Evolutionary conservation across 1,140 invertebrate genomes (phyloP).

Genomic region (Daktulosphaira vitifoliae): DNA sequence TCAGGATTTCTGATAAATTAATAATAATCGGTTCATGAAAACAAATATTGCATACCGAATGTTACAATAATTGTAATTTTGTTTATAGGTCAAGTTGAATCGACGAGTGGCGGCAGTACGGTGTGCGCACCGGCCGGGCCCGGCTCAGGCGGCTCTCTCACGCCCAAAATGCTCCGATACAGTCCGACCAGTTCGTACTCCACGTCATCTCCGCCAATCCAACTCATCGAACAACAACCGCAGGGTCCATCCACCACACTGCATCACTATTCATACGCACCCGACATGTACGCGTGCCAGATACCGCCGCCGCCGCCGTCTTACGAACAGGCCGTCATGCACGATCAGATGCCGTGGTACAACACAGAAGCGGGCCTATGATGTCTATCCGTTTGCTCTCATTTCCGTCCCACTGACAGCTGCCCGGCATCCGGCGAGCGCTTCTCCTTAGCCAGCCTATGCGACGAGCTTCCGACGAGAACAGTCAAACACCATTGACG

Average conservation of each 20-base stretch:
- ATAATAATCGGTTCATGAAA: too few species aligned
- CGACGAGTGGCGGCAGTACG: background rate
- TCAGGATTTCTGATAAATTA: too few species aligned
- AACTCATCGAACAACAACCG: conserved; percentile 1
- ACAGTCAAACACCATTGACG: too few species aligned
- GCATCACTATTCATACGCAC: conserved; percentile 1
- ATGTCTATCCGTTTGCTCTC: too few species aligned
- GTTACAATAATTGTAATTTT: too few species aligned
- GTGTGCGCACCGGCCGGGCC: background rate
- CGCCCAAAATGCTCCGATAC: background rate
- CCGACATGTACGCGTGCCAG: background rate
- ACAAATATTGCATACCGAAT: too few species aligned
- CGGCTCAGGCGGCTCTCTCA: background rate
- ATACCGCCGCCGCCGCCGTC: background rate
- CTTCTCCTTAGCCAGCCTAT: too few species aligned
- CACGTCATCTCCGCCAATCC: conserved; percentile 1
- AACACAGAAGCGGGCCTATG: too few species aligned
- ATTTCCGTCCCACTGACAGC: too few species aligned
- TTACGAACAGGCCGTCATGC: conserved; percentile 14
- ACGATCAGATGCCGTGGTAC: background rate
- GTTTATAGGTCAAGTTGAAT: conserved; percentile 12
- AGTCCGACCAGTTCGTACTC: conserved; percentile 16
- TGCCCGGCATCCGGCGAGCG: too few species aligned
- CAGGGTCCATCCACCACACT: conserved; percentile 10
- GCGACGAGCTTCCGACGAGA: too few species aligned